Base-by-base conservation (phyloP, 2,888 invertebrate species). In the Adelphocoris suturalis region DNA sequence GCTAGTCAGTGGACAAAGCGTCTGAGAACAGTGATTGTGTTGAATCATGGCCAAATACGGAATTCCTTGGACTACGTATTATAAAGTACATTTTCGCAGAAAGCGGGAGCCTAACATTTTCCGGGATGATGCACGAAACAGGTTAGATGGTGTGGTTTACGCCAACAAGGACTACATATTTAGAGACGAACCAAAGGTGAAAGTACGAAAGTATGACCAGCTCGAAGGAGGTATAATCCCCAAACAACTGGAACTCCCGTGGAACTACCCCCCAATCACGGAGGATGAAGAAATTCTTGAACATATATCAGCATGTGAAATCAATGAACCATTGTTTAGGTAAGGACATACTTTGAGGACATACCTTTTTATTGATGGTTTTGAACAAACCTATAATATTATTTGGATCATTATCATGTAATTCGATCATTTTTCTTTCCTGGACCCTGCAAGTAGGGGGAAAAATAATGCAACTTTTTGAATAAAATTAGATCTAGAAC, bases 251-350 rank as follows among this genome's bases (percentile, higher is more conserved):
- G 14, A 16, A 52, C 82, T 82, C 16, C 82, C 82, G 16, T 82
- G 82, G 82, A 82, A 52, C 23, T 23, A 23, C 11, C 82, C 82
- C 2, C 48, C n/a, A 9, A 52, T 52, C 0, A 82, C 82, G 9
- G 82, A 82, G 7, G 82, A 82, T 14, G 82, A 82, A 52, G 82
- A 82, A 52, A 27, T 82, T 27, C 55, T 82, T 4, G 82, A 82
- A n/a, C 82, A 16, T 19, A 52, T 27, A 0, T 52, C 52, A 52
- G 82, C 82, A 0, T 82, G 82, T 52, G 82, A 82, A 82, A 52
- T 82, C 5, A 23, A 82, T 12, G 82, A 82, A 52, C 46, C 82
- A 19, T 16, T 82, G 23, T 52, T 82, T 23, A 82, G 23, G 82
- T 82, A 28, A 13, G 82, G 3, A 16, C 52, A 52, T 16, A 7